Base-by-base conservation (phyloP, 2,113 vertebrate genomes). In the Dipodomys merriami region DNA sequence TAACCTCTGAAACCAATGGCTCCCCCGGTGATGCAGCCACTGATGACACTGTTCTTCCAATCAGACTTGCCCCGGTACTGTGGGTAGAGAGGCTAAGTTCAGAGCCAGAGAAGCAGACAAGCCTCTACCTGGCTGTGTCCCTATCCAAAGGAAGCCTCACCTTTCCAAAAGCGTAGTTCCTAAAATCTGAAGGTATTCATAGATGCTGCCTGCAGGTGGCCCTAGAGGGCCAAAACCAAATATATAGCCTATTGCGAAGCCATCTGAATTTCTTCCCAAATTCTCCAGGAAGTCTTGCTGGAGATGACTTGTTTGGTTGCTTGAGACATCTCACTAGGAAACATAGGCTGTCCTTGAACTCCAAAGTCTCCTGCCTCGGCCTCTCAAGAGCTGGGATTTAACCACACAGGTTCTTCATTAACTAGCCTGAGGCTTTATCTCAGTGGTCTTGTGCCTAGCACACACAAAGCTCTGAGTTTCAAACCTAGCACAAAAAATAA, bases 41-140 rank as follows among this genome's bases (percentile, higher is more conserved):
- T 99, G 83, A 99, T 98, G 49, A 99, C 99, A 0, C 99, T 99
- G 23, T 99, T 99, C 97, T 99, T 99, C 99, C 99, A 99, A 97
- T 99, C 99, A 0, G 99, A 99, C 88, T 98, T 99, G 5, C 99
- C 99, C 90, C 99, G 98, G 95, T 99, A 99, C 99, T 99, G 92
- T 1, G 91, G 94, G 77, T 8, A 7, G 46, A 96, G 86, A 86
- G 89, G 67, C 6, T 3, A 39, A 76, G 72, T 25, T 96, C 27
- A 94, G 94, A 83, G 86, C 39, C 93, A 86, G 67, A 92, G 86
- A 89, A 79, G 86, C 88, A 91, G 44, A 76, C 60, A 71, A 67
- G 60, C 72, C 83, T 74, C 74, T 81, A 84, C 65, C n/a, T 85
- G 68, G 92, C 84, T 35, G 82, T 35, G 71, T 62, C 85, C 65